These are phyloP conservation scores for Eulemur rubriventer DNA, from an alignment of 2,797 vertebrate species.

Conservation along the genomic window DNA sequence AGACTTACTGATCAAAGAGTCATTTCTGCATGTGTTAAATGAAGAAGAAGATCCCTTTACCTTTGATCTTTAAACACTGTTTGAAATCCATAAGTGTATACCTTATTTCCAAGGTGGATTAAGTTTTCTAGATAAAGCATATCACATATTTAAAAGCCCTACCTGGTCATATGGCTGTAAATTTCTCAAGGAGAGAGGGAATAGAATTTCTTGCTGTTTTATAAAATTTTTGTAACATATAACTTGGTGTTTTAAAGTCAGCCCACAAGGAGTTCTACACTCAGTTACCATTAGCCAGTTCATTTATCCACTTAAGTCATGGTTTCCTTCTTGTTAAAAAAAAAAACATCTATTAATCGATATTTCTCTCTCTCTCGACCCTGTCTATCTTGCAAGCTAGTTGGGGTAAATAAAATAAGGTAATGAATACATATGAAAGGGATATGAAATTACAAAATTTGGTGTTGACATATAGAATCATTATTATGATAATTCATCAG, in stretches of 20 bases:
- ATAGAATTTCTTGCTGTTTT: constrained; percentile 3
- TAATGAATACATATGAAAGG: background rate
- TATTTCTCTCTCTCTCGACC: background rate
- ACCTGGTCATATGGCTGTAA: background rate
- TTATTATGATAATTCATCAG: background rate
- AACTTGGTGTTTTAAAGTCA: background rate
- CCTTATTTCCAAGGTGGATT: background rate
- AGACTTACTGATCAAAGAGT: background rate
- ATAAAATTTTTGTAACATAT: background rate
- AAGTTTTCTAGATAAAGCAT: background rate
- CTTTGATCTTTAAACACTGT: background rate
- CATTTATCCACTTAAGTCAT: background rate
- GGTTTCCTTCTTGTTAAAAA: background rate
- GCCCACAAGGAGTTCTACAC: background rate
- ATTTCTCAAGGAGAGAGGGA: background rate
- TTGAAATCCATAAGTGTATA: background rate
- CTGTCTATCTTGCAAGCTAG: background rate
- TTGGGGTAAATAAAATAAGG: background rate
- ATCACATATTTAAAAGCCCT: background rate
- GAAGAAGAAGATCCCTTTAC: background rate
- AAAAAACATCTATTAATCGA: background rate
- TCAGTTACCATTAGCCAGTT: background rate
- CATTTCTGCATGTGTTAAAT: background rate
- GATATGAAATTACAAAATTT: background rate
- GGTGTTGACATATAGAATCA: background rate